Percentiles rank a stretch among this genome's conserved stretches.
These are phyloP conservation scores for Amphibalanus amphitrite DNA, from an alignment of 1,140 invertebrate genomes.

Conservation along the genomic window DNA sequence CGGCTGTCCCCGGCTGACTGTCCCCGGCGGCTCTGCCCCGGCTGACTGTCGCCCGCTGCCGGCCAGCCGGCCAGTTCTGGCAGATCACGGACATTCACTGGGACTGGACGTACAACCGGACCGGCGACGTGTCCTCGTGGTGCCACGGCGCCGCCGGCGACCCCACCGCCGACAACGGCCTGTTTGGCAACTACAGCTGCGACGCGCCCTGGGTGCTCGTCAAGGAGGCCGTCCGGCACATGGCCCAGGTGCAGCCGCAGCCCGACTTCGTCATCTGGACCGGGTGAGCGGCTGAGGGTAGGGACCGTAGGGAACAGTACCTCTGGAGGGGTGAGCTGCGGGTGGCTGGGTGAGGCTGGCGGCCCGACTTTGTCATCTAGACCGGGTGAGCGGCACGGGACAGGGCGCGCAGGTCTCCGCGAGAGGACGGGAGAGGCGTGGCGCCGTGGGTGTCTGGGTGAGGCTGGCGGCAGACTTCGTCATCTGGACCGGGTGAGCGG, in stretches of 20 bases:
- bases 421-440: too few species aligned
- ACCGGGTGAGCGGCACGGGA: too few species aligned
- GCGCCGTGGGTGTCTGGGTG: too few species aligned
- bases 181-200: conserved; percentile 66
- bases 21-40: too few species aligned
- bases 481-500: too few species aligned
- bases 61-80: conserved; percentile 63
- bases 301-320: background rate
- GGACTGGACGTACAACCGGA: conserved; percentile 53
- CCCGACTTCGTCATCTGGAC: conserved; percentile 87
- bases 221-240: conserved; percentile 59
- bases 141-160: conserved; percentile 10
- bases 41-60: too few species aligned
- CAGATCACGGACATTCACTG: conserved; percentile 80
- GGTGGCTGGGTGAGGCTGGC: too few species aligned
- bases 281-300: conserved; percentile 42
- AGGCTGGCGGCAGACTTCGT: too few species aligned
- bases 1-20: too few species aligned
- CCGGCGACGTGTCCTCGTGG: conserved; percentile 36
- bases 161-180: conserved; percentile 26
- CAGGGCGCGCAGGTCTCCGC: too few species aligned
- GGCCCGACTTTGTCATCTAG: too few species aligned
- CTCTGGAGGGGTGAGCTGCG: too few species aligned
- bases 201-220: conserved; percentile 71
- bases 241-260: conserved; percentile 53